A percentile compares a stretch with the other conserved stretches of the same genome.
Evolutionary conservation across 2,113 vertebrate species (phyloP).

Genomic region (Sclerurus mexicanus): DNA sequence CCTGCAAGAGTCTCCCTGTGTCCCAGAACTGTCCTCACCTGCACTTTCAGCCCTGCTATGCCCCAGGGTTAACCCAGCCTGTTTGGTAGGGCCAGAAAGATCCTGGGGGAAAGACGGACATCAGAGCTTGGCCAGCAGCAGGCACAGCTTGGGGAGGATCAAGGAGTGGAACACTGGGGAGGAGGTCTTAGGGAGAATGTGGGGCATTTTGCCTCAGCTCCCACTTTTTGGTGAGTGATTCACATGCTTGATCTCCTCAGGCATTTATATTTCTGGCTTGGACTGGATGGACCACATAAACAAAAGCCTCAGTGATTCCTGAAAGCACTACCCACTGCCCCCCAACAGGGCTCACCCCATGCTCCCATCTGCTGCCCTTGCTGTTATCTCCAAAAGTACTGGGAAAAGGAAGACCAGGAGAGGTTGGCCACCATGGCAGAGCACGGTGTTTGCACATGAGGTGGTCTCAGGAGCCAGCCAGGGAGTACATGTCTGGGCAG

Average conservation of each 20-base stretch:
- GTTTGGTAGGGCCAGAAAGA: not conserved
- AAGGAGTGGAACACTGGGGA: not conserved
- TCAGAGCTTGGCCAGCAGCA: not conserved
- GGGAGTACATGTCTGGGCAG: not conserved
- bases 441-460: not conserved
- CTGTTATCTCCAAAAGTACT: not conserved
- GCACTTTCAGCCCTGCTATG: not conserved
- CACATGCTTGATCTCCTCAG: not conserved
- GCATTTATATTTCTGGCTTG: not conserved
- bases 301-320: rapidly evolving
- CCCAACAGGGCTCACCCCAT: rapidly evolving
- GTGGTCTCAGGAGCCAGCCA: not conserved
- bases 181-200: not conserved
- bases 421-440: rapidly evolving
- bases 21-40: not conserved
- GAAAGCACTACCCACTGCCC: not conserved
- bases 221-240: not conserved
- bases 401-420: not conserved
- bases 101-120: not conserved
- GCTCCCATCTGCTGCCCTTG: not conserved
- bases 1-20: rapidly evolving
- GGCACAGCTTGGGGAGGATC: not conserved
- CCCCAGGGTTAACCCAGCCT: not conserved
- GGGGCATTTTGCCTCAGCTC: not conserved
- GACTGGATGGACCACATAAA: not conserved